Evolutionary conservation across 2,888 invertebrate species (phyloP).

Genomic region (Hedychridium roseum): DNA sequence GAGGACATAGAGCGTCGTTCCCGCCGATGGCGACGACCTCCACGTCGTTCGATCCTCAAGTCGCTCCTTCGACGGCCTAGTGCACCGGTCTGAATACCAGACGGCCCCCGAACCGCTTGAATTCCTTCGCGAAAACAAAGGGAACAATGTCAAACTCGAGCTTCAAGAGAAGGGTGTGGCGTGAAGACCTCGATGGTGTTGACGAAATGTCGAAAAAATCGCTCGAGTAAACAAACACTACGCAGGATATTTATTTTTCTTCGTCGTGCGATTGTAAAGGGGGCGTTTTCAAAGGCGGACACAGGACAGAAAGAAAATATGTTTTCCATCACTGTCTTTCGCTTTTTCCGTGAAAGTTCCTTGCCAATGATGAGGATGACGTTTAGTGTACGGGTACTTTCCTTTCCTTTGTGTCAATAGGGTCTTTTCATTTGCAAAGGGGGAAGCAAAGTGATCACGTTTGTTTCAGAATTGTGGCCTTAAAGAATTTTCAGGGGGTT

Average conservation of each 20-base stretch:
- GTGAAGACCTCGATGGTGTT: background rate
- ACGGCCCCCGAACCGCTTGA: background rate
- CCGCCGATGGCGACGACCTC: conserved; percentile 42
- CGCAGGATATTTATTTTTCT: too few relatives aligned
- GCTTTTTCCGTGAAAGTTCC: too few relatives aligned
- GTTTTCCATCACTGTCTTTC: too few relatives aligned
- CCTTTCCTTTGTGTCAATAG: too few relatives aligned
- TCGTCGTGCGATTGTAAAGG: too few relatives aligned
- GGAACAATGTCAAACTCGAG: conserved; percentile 15
- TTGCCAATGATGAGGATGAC: too few relatives aligned
- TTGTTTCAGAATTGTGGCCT: conserved; percentile 37
- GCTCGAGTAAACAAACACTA: too few relatives aligned
- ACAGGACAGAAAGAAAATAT: too few relatives aligned
- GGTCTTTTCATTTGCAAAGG: too few relatives aligned
- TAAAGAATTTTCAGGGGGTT: conserved; percentile 35
- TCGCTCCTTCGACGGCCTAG: conserved; percentile 54
- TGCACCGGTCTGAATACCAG: conserved; percentile 48
- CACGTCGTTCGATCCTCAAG: conserved; percentile 49
- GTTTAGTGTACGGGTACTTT: too few relatives aligned
- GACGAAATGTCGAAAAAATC: background rate
- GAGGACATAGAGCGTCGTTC: conserved; percentile 42
- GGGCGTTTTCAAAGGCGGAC: too few relatives aligned
- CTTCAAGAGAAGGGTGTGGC: background rate
- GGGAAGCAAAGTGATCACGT: conserved; percentile 25
- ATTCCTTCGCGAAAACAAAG: conserved; percentile 3